Evolutionary conservation across 2,888 invertebrate species (phyloP), one percentile per base, ranked within the genome.

Genomic region (Pollenia griseotomentosa): DNA sequence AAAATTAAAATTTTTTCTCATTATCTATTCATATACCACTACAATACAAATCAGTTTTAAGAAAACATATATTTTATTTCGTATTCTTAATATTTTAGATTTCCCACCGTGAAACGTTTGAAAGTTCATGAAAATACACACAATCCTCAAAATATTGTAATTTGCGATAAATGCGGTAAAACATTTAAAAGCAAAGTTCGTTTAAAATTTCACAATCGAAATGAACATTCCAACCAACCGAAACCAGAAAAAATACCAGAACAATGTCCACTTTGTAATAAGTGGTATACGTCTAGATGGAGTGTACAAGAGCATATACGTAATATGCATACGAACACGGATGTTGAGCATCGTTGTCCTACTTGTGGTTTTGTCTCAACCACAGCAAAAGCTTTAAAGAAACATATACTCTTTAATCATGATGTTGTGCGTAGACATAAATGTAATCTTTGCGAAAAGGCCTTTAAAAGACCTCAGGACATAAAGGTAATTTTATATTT

Each of bases 371-470:
- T 92, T 85, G 88, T 91, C 7, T 92, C 92, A 1, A 92, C 93
- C 10, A 91, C 90, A 19, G 82, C 90, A 2, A 90, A 91, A 66
- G 91, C 93, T 5, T 89, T 92, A 63, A 91, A 90, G 87, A 91
- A 90, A 19, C 92, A 93, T 71, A 89, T 92, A 12, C 89, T 91
- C 46, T 93, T 91, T 85, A 91, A 91, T 53, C 93, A 93, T 80
- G 90, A 90, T n/a, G 90, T 91, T 33, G 90, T 90, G 10, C 90
- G 92, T 1, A 90, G 88, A 8, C 92, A 93, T 85, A 91, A 91
- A 57, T 93, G 93, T 75, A 90, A 90, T 6, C 90, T 93, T 89
- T 93, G 93, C 82, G 91, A 91, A 11, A 93, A 93, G 84, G 91
- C 92, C 8, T 93, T 93, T 48, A 93, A 92, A 68, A 90, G 92